Conservation (phyloP, 2,113 vertebrate genomes). For the Ceuthmochares aereus region DNA sequence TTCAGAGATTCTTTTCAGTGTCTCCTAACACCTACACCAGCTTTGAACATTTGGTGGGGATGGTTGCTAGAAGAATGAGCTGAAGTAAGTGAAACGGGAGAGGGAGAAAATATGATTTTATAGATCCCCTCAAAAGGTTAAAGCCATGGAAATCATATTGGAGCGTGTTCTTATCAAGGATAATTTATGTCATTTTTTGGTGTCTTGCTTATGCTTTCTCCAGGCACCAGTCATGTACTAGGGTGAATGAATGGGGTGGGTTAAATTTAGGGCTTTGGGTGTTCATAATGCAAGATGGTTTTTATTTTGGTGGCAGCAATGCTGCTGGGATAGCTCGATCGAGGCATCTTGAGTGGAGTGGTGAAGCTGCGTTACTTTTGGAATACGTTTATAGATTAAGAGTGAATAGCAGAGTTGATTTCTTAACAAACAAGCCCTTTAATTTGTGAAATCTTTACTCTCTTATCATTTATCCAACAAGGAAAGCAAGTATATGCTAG, state of each 20-base stretch:
- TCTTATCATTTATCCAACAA: background rate
- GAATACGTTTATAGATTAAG: background rate
- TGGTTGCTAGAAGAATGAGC: background rate
- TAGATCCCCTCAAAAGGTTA: background rate
- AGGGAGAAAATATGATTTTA: background rate
- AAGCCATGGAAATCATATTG: background rate
- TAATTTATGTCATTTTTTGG: background rate
- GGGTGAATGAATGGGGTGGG: background rate
- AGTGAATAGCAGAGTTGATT: background rate
- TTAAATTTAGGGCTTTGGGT: constrained; percentile 4
- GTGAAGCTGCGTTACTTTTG: background rate
- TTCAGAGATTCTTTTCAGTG: background rate
- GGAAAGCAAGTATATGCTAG: constrained; percentile 3
- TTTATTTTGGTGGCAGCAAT: background rate
- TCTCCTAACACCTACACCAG: background rate
- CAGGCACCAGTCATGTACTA: background rate
- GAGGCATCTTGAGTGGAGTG: background rate
- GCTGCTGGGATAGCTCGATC: background rate
- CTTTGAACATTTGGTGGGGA: fast-evolving
- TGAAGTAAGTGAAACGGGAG: background rate
- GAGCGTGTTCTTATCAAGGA: background rate
- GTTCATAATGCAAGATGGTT: background rate
- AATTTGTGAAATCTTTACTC: background rate
- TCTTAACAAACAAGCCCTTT: background rate
- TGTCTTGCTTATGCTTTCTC: background rate